Evolutionary conservation across 2,113 vertebrate species (phyloP).

Genomic region (Protomyctophum bolini): DNA sequence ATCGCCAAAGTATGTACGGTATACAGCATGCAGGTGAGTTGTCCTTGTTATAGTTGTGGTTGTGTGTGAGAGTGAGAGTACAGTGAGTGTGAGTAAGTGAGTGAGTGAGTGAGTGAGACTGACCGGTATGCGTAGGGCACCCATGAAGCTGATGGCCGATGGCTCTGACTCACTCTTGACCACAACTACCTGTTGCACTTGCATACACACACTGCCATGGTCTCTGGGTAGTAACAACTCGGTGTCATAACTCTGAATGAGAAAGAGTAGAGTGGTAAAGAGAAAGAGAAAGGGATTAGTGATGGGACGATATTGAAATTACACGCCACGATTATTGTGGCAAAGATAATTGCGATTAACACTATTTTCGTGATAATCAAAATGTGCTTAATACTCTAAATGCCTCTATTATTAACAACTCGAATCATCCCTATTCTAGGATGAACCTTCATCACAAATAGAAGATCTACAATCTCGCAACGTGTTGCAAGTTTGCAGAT

Average conservation of each 20-base stretch:
- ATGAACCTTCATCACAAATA: too few species aligned
- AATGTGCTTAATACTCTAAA: too few species aligned
- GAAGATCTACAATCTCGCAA: too few species aligned
- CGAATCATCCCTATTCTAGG: too few species aligned
- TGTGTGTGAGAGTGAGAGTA: not conserved
- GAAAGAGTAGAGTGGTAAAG: not conserved
- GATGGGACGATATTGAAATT: too few species aligned
- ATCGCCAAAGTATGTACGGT: not conserved
- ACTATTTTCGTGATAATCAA: too few species aligned
- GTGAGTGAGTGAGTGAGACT: conserved; percentile 50
- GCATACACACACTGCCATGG: conserved; percentile 50
- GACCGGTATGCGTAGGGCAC: conserved; percentile 89
- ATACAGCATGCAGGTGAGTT: not conserved
- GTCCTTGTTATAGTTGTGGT: too few species aligned
- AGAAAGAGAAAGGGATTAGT: too few species aligned
- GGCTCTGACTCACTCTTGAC: conserved; percentile 78
- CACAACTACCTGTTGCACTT: conserved; percentile 68
- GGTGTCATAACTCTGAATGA: conserved; percentile 70
- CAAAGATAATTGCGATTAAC: too few species aligned
- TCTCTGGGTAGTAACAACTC: conserved; percentile 72
- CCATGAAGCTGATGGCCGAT: conserved; percentile 90
- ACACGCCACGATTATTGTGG: too few species aligned
- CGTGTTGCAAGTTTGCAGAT: too few species aligned
- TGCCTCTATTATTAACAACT: too few species aligned
- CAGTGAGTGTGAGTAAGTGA: not conserved